A percentile compares a stretch with the other conserved stretches of the same genome.
Evolutionary conservation across 2,797 vertebrate species (phyloP).

Genomic region (Sylvia borin): DNA sequence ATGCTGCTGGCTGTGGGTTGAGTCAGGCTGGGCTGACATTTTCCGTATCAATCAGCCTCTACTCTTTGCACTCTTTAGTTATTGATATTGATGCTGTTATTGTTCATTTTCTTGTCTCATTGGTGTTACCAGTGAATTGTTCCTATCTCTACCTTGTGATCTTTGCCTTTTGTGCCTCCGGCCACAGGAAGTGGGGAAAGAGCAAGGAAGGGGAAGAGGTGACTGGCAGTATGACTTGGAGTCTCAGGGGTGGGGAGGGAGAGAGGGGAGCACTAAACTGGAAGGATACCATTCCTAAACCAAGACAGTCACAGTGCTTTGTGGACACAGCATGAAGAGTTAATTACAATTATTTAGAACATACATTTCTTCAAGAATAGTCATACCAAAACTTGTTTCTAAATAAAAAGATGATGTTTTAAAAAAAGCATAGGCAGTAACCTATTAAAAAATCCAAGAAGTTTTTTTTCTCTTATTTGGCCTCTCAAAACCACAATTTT

Average conservation of each 20-base stretch:
- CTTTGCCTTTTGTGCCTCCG: not conserved
- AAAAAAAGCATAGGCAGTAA: not conserved
- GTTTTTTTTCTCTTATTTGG: not conserved
- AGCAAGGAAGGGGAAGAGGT: not conserved
- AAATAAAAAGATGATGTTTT: not conserved
- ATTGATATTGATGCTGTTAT: not conserved
- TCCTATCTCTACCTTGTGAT: fast-evolving
- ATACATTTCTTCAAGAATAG: not conserved
- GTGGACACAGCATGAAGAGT: not conserved
- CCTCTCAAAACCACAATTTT: not conserved
- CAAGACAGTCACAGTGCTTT: not conserved
- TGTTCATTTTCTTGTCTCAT: not conserved
- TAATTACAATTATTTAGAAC: not conserved
- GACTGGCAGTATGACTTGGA: not conserved
- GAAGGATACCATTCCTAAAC: not conserved
- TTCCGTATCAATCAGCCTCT: not conserved
- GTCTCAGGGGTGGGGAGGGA: fast-evolving
- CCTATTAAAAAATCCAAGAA: not conserved
- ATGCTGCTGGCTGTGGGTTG: too few species aligned
- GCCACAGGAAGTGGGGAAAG: not conserved
- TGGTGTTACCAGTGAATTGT: not conserved
- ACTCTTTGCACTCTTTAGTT: not conserved
- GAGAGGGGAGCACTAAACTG: not conserved
- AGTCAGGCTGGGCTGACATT: not conserved
- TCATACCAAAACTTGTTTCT: not conserved